Conservation (phyloP, 2,797 vertebrate genomes). For the Lutjanus campechanus region DNA sequence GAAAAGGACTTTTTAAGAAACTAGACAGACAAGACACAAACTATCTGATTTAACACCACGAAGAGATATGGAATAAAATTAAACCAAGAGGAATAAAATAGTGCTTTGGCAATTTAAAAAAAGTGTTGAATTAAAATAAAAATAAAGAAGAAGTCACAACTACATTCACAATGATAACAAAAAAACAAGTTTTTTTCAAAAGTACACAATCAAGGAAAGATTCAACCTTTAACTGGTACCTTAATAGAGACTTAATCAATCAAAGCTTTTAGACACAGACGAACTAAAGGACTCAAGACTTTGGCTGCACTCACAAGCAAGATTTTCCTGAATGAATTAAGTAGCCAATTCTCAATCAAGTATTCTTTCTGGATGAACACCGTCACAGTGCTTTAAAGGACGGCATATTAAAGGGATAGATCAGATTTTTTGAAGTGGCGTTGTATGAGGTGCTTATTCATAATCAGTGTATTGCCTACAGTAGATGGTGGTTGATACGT, state of each 20-base stretch:
- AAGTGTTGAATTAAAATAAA: conserved; percentile 8
- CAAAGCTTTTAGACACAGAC: background rate
- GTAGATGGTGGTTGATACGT: too few species aligned
- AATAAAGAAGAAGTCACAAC: conserved; percentile 7
- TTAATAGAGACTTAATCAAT: conserved; percentile 21
- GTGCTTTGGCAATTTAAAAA: conserved; percentile 43
- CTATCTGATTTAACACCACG: conserved; percentile 24
- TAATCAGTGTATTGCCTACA: too few species aligned
- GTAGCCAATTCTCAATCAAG: conserved; percentile 25
- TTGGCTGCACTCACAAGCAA: conserved; percentile 10
- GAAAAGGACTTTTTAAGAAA: conserved; percentile 17
- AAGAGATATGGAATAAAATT: conserved; percentile 6
- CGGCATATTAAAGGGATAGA: background rate
- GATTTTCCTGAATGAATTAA: conserved; percentile 18
- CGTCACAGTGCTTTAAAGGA: conserved; percentile 18
- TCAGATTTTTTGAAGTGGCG: too few species aligned
- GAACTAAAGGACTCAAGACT: conserved; percentile 5
- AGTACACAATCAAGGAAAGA: background rate
- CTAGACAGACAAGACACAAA: conserved; percentile 12
- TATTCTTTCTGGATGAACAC: conserved; percentile 14
- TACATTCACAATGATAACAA: conserved; percentile 36
- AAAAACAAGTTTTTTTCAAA: background rate
- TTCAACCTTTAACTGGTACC: conserved; percentile 45
- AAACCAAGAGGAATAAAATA: background rate
- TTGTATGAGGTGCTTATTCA: too few species aligned